phyloP scores from a whole-genome alignment of 2,888 invertebrate genomes.

The Pollenia labialis region DNA sequence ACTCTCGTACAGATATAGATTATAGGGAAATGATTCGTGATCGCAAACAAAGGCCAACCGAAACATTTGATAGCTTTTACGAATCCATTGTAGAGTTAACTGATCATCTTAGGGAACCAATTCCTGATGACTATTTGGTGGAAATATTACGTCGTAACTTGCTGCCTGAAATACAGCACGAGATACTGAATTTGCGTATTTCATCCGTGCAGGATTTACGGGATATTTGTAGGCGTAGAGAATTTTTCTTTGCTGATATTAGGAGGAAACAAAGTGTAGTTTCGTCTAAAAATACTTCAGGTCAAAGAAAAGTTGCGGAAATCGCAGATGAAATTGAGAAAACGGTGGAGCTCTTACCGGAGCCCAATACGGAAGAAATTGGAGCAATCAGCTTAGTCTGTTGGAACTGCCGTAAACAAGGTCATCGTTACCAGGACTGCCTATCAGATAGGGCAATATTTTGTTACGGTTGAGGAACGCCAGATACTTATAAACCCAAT shows the following conservation, averaged over 20 bases:
- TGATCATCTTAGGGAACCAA: background rate
- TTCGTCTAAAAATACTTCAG: background rate
- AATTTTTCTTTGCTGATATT: background rate
- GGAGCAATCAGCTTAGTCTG: background rate
- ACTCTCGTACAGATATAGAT: background rate
- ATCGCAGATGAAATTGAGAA: background rate
- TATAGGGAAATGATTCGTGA: background rate
- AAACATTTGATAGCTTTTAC: constrained; percentile 1
- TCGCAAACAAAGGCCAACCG: background rate
- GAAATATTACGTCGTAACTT: background rate
- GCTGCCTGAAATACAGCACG: background rate
- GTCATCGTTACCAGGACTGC: background rate
- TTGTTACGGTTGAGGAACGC: background rate
- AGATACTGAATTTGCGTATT: background rate
- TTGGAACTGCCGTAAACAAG: background rate
- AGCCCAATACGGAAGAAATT: background rate
- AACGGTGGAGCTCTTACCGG: background rate
- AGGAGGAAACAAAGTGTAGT: background rate
- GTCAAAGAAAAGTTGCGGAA: background rate
- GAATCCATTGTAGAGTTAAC: background rate
- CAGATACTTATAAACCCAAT: background rate
- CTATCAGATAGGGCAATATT: background rate
- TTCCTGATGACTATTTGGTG: background rate
- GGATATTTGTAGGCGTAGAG: background rate
- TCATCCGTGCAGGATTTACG: background rate